A percentile compares a stretch with the other conserved stretches of the same genome.
Conservation (phyloP, 2,797 vertebrate genomes). For the Lithobates pipiens region DNA sequence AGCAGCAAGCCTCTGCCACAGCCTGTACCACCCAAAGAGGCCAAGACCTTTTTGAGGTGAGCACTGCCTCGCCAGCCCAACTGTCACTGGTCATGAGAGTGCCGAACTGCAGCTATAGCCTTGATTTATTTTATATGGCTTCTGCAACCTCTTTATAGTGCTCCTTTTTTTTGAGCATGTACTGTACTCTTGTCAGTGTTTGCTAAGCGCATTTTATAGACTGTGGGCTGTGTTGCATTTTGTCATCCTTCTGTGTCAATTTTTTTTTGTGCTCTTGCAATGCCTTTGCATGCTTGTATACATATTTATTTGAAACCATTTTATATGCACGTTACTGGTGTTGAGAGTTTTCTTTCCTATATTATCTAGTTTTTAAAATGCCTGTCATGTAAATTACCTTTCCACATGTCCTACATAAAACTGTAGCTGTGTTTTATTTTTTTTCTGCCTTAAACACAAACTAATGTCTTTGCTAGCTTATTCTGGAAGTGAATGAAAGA, state of each 20-base stretch:
- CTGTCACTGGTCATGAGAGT: constrained; percentile 54
- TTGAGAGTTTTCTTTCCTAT: constrained; percentile 21
- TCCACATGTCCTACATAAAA: not conserved
- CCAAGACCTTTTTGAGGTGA: constrained; percentile 99
- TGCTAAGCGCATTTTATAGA: not conserved
- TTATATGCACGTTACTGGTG: constrained; percentile 10
- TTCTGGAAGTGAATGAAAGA: not conserved
- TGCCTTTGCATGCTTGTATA: constrained; percentile 35
- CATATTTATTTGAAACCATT: constrained; percentile 26
- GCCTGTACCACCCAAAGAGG: constrained; percentile 93
- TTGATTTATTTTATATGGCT: constrained; percentile 62
- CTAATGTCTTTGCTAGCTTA: not conserved
- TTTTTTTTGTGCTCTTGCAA: constrained; percentile 14
- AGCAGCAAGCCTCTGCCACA: constrained; percentile 97
- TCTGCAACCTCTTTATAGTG: constrained; percentile 75
- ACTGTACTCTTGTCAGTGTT: not conserved
- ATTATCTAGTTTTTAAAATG: constrained; percentile 33
- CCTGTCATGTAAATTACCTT: not conserved
- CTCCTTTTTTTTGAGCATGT: constrained; percentile 71
- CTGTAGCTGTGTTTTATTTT: too few relatives aligned
- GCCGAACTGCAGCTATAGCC: constrained; percentile 65
- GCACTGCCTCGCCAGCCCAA: constrained; percentile 80
- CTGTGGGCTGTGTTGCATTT: not conserved
- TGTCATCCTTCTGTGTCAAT: constrained; percentile 5
- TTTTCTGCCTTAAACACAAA: not conserved